These are phyloP conservation scores for Eurytemora carolleeae DNA, from an alignment of 1,140 invertebrate genomes.

Conservation along the genomic window DNA sequence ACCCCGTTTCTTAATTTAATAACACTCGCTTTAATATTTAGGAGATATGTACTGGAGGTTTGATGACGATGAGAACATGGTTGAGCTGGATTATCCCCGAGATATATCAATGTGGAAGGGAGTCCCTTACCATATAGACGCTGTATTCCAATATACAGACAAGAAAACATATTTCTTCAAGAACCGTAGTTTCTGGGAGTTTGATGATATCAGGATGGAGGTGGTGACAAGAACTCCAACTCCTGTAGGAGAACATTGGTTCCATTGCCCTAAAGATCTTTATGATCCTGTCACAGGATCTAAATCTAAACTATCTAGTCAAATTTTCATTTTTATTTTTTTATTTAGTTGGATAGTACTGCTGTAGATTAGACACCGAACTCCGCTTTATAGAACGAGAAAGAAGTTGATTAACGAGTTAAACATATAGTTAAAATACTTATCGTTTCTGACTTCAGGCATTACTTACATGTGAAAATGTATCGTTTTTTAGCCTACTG, in stretches of 20 bases:
- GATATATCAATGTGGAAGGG: slow-evolving; percentile 35
- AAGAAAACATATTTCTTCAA: slow-evolving; percentile 87
- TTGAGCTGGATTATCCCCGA: slow-evolving; percentile 33
- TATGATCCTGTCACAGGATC: no score
- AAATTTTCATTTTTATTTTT: no score
- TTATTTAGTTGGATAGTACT: no score
- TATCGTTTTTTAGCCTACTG: no score
- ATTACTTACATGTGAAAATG: no score
- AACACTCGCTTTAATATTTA: background rate
- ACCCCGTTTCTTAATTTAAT: no score
- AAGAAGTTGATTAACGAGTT: no score
- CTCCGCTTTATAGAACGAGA: no score
- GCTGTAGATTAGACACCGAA: no score
- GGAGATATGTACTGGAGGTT: slow-evolving; percentile 21
- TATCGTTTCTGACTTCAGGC: no score
- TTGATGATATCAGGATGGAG: background rate
- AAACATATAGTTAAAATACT: no score
- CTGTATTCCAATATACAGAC: slow-evolving; percentile 30
- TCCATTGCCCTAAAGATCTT: background rate
- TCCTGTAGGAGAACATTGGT: background rate
- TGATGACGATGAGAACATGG: slow-evolving; percentile 24
- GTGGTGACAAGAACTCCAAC: background rate
- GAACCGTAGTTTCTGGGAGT: slow-evolving; percentile 25
- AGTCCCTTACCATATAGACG: slow-evolving; percentile 31
- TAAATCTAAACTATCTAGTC: no score